Evolutionary conservation across 2,888 invertebrate genomes (phyloP).

Genomic region (Ormyrus rosae): DNA sequence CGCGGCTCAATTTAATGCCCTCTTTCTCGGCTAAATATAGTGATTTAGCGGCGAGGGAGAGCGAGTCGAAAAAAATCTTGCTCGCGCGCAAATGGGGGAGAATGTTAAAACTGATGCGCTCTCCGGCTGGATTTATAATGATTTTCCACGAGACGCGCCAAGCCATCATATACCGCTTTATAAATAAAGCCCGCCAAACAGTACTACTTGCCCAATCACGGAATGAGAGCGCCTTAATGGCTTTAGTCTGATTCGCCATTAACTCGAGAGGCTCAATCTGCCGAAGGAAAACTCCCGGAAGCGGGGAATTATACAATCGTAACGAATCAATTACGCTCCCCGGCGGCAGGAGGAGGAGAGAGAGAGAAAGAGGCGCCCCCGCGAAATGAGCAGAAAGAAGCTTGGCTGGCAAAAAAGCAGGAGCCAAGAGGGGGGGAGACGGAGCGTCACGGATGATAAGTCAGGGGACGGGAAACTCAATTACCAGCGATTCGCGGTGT

Average conservation of each 20-base stretch:
- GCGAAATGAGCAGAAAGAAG: constrained; percentile 25
- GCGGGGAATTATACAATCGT: constrained; percentile 27
- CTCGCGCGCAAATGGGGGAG: background rate
- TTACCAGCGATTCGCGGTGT: constrained; percentile 52
- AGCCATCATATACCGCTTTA: too few species aligned
- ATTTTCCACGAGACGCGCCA: background rate
- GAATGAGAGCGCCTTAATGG: background rate
- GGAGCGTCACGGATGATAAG: constrained; percentile 49
- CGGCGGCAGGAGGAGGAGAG: background rate
- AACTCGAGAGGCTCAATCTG: constrained; percentile 2
- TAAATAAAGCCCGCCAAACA: too few species aligned
- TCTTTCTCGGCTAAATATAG: constrained; percentile 40
- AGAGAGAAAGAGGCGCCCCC: background rate
- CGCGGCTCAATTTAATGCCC: constrained; percentile 47
- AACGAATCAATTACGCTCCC: constrained; percentile 41
- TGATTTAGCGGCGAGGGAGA: background rate
- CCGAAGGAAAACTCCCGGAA: background rate
- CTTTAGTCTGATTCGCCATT: background rate
- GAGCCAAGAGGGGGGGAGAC: background rate
- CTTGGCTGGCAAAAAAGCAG: background rate
- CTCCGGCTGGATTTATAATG: constrained; percentile 40
- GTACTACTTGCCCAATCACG: background rate
- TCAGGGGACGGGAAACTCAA: constrained; percentile 51
- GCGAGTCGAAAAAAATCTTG: background rate
- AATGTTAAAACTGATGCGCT: too few species aligned